Percentiles rank a stretch among this genome's conserved stretches.
Evolutionary conservation across 1,140 invertebrate genomes (phyloP).

Genomic region (Drosophila neocordata): DNA sequence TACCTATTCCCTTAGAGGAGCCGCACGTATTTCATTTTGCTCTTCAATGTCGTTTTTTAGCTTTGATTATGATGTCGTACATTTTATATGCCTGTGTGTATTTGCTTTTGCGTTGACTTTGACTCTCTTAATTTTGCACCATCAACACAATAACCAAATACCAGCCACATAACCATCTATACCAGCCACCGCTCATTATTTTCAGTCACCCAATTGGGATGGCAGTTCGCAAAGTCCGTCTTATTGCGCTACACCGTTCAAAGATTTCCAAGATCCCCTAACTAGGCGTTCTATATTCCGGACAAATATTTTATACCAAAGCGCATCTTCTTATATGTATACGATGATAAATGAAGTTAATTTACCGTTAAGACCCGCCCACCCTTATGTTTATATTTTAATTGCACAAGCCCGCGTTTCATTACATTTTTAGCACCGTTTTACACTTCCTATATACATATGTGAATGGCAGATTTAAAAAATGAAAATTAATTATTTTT

Average conservation of each 20-base stretch:
- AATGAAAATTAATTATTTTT: background rate
- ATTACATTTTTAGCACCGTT: slow-evolving; percentile 14
- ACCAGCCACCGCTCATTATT: background rate
- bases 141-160: slow-evolving; percentile 9
- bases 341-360: background rate
- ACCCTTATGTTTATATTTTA: background rate
- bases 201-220: background rate
- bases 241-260: background rate
- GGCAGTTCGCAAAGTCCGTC: background rate
- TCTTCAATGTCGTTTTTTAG: slow-evolving; percentile 22
- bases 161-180: slow-evolving; percentile 1
- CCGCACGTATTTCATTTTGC: slow-evolving; percentile 23
- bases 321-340: background rate
- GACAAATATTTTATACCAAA: background rate
- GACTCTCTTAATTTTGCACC: slow-evolving; percentile 14
- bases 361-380: background rate
- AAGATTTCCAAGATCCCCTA: background rate
- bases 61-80: slow-evolving; percentile 21
- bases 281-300: background rate
- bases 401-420: slow-evolving; percentile 12
- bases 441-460: background rate
- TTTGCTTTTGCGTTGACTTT: slow-evolving; percentile 12
- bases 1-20: slow-evolving; percentile 13
- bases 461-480: background rate
- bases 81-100: slow-evolving; percentile 25